Percentiles rank a stretch among this genome's conserved stretches.
Evolutionary conservation across 2,888 invertebrate species (phyloP).

Genomic region (Euproctis similis): DNA sequence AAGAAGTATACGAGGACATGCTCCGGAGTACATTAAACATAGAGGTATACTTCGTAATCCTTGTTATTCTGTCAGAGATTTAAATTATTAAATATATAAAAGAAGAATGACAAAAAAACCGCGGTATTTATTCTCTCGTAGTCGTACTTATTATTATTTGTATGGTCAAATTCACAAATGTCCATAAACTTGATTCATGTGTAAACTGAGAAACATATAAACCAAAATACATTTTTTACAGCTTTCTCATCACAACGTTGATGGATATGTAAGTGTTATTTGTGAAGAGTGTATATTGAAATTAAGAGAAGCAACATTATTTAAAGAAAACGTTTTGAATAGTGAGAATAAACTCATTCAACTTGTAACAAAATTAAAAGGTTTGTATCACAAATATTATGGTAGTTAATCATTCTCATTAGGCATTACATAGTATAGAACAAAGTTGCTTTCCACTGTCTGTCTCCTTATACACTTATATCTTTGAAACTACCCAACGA

Average conservation of each 20-base stretch:
- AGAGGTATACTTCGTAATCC: slow-evolving; percentile 29
- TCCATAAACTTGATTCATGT: too few species aligned
- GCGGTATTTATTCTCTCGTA: too few species aligned
- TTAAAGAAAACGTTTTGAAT: slow-evolving; percentile 31
- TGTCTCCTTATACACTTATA: too few species aligned
- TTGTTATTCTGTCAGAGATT: too few species aligned
- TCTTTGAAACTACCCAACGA: too few species aligned
- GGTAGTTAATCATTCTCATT: not conserved
- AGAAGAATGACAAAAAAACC: too few species aligned
- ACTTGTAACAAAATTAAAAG: slow-evolving; percentile 12
- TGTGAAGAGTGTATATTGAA: slow-evolving; percentile 34
- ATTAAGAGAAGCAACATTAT: slow-evolving; percentile 27
- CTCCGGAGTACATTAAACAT: slow-evolving; percentile 38
- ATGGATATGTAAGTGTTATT: slow-evolving; percentile 12
- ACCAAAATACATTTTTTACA: slow-evolving; percentile 5
- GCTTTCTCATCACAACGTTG: slow-evolving; percentile 6
- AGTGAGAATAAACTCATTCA: slow-evolving; percentile 22
- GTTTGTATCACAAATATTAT: slow-evolving; percentile 3
- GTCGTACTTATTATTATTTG: too few species aligned
- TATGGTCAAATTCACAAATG: too few species aligned
- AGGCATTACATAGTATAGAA: too few species aligned
- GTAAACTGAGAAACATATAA: not conserved
- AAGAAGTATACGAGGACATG: slow-evolving; percentile 34
- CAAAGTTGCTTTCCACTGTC: too few species aligned
- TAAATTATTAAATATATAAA: too few species aligned